These are phyloP conservation scores for Mythimna lalbum DNA, from an alignment of 2,888 invertebrate genomes.

Conservation along the genomic window DNA sequence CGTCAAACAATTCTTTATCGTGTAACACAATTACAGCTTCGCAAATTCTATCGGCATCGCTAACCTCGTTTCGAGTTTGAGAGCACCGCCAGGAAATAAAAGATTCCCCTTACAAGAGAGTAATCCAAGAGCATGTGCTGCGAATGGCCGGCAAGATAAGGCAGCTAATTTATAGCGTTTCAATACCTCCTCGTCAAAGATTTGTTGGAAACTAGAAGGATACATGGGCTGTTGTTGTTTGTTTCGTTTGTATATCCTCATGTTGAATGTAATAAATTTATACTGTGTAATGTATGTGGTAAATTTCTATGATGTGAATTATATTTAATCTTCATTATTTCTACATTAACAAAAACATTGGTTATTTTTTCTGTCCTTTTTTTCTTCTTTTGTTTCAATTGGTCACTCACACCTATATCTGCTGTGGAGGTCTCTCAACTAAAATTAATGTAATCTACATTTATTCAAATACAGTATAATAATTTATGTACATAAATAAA, in stretches of 20 bases:
- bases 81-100: conserved; percentile 75
- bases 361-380: no score
- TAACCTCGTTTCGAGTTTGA: conserved; percentile 68
- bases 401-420: not conserved
- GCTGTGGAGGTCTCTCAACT: no score
- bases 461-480: no score
- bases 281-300: not conserved
- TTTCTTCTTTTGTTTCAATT: not conserved
- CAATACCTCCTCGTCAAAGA: conserved; percentile 76
- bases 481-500: no score
- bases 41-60: conserved; percentile 66
- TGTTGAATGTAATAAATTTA: not conserved
- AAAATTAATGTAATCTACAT: no score
- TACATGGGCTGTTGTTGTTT: not conserved
- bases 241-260: not conserved
- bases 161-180: conserved; percentile 86
- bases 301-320: not conserved
- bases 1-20: conserved; percentile 64
- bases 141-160: conserved; percentile 86
- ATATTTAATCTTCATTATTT: no score
- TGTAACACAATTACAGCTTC: conserved; percentile 65
- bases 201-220: conserved; percentile 34
- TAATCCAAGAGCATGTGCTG: conserved; percentile 85
- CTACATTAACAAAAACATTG: not conserved
- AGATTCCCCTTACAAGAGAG: conserved; percentile 73